Base-by-base conservation (phyloP, 1,140 invertebrate species). In the Panonychus citri region DNA sequence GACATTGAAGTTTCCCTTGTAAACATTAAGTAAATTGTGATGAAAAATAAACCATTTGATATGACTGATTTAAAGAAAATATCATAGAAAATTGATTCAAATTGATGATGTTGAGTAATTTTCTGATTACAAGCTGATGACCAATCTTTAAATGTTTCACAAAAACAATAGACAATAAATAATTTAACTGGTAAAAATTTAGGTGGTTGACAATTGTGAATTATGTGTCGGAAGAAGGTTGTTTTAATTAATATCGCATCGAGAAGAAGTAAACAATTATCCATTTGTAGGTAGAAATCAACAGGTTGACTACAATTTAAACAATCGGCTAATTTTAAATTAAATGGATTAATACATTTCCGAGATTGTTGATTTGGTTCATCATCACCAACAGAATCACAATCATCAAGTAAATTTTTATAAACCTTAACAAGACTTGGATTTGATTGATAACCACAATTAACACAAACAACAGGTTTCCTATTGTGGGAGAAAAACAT, bases 271-370 rank as follows among this genome's bases (percentile, higher is more conserved):
- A 60, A 52, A 51, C 57, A 54, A 51, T 49, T 60, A 28, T 60
- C 59, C 30, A 60, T 27, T 54, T 60, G 55, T 19, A 60, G 40
- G 24, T 60, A 60, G 25, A 54, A 50, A 34, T 60, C 59, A n/a
- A 60, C 59, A 10, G 48, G 55, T 53, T 57, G 21, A 17, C 49
- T 13, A 39, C 58, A 59, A n/a, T 43, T 12, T 28, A 13, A 17
- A 53, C 58, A 59, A 34, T 55, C 48, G 21, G 42, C 57, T 28
- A 59, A 37, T 19, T 43, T 43, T 2, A 55, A 40, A 53, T 58
- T 55, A 24, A 24, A 46, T n/a, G n/a, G 21, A n/a, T 52, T 17
- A 52, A n/a, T n/a, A 8, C 10, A 52, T 24, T n/a, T 25, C 25
- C 4, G 17, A n/a, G n/a, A n/a, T n/a, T n/a, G n/a, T n/a, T n/a